These are phyloP conservation scores for Linurgus olivaceus DNA, from an alignment of 2,797 vertebrate species.

Conservation along the genomic window DNA sequence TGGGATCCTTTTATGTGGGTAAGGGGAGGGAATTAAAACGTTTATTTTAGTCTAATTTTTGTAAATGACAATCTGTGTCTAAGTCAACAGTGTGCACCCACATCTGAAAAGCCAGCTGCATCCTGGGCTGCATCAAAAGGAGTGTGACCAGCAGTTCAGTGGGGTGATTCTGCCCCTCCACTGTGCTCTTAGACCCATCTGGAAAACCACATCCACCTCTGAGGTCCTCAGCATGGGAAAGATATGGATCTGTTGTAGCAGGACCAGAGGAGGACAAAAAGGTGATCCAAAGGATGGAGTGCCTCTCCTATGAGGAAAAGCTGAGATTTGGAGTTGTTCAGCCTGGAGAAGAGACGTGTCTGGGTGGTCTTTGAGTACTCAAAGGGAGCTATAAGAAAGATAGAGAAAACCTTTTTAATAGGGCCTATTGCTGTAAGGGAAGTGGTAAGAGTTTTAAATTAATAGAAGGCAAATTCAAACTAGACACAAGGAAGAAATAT, in stretches of 20 bases:
- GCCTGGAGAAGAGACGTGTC: not conserved
- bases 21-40: not conserved
- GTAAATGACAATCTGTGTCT: not conserved
- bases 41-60: not conserved
- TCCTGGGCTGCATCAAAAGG: not conserved
- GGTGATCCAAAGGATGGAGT: not conserved
- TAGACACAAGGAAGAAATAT: not conserved
- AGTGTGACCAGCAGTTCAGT: not conserved
- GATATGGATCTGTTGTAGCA: not conserved
- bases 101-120: not conserved
- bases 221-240: not conserved
- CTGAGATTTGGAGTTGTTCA: not conserved
- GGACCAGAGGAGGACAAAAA: not conserved
- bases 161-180: not conserved
- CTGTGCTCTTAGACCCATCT: not conserved
- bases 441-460: not conserved
- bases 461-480: not conserved
- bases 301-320: not conserved
- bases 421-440: not conserved
- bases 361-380: not conserved
- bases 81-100: rapidly evolving
- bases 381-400: not conserved
- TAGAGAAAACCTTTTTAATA: not conserved
- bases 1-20: rapidly evolving
- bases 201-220: not conserved